Conservation (phyloP, 2,797 vertebrate species). For the Clarias platycephalus region DNA sequence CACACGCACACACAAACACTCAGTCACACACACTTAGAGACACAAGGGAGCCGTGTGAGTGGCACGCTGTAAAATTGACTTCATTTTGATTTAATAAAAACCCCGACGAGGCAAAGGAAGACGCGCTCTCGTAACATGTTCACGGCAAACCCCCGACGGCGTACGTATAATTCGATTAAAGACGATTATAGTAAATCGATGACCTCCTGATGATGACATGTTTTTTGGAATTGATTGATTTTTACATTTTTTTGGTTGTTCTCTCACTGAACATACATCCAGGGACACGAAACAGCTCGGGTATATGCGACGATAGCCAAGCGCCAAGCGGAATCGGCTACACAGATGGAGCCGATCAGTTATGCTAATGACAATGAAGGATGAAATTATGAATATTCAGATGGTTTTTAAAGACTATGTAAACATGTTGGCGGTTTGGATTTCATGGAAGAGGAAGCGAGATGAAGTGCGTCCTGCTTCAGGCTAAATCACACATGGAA, state of each 20-base stretch:
- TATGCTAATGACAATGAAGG: constrained; percentile 80
- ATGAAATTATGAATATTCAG: constrained; percentile 86
- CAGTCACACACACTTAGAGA: not conserved
- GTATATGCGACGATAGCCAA: constrained; percentile 47
- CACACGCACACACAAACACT: constrained; percentile 20
- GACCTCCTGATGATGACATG: constrained; percentile 24
- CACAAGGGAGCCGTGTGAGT: constrained; percentile 19
- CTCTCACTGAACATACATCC: not conserved
- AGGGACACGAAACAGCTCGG: constrained; percentile 24
- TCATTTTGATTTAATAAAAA: constrained; percentile 35
- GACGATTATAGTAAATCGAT: constrained; percentile 26
- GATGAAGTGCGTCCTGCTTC: constrained; percentile 54
- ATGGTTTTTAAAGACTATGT: constrained; percentile 86
- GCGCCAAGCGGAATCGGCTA: constrained; percentile 68
- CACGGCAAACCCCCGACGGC: not conserved
- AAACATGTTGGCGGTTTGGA: constrained; percentile 78
- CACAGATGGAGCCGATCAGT: constrained; percentile 77
- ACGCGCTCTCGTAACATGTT: not conserved
- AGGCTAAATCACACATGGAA: constrained; percentile 14
- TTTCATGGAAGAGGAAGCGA: constrained; percentile 78
- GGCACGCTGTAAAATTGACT: constrained; percentile 29
- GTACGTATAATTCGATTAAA: constrained; percentile 36
- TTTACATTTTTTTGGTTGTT: not conserved
- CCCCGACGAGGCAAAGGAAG: not conserved
- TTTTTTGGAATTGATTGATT: not conserved